Evolutionary conservation across 2,888 invertebrate genomes (phyloP).

Genomic region (Apocheima hispidaria): DNA sequence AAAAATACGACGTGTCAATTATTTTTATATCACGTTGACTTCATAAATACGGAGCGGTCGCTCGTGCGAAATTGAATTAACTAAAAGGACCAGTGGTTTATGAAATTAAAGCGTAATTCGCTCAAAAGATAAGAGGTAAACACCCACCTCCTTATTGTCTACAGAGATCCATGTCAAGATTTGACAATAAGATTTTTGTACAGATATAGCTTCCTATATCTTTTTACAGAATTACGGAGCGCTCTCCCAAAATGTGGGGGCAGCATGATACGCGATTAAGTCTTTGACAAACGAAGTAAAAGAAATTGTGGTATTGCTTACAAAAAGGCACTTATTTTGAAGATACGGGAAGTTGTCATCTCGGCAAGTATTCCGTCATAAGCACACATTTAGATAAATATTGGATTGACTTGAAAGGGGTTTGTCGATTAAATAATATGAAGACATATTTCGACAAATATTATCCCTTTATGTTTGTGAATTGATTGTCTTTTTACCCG

Average conservation of each 20-base stretch:
- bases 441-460: constrained; percentile 23
- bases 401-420: constrained; percentile 28
- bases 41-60: constrained; percentile 42
- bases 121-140: constrained; percentile 49
- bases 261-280: constrained; percentile 36
- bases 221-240: constrained; percentile 26
- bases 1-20: no score
- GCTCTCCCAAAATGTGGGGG: constrained; percentile 29
- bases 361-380: constrained; percentile 23
- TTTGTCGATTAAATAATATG: constrained; percentile 14
- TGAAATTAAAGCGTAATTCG: constrained; percentile 57
- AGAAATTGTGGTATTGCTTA: constrained; percentile 36
- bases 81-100: constrained; percentile 54
- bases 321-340: constrained; percentile 27
- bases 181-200: constrained; percentile 51
- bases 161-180: constrained; percentile 41
- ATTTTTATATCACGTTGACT: not conserved
- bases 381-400: constrained; percentile 33
- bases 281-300: constrained; percentile 44
- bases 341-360: constrained; percentile 23
- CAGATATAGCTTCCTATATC: constrained; percentile 36
- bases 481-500: not conserved
- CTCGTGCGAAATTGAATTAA: constrained; percentile 55
- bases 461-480: constrained; percentile 1
- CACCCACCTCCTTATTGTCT: constrained; percentile 35